Evolutionary conservation across 2,113 vertebrate genomes (phyloP).

Genomic region (Epinephelus lanceolatus): DNA sequence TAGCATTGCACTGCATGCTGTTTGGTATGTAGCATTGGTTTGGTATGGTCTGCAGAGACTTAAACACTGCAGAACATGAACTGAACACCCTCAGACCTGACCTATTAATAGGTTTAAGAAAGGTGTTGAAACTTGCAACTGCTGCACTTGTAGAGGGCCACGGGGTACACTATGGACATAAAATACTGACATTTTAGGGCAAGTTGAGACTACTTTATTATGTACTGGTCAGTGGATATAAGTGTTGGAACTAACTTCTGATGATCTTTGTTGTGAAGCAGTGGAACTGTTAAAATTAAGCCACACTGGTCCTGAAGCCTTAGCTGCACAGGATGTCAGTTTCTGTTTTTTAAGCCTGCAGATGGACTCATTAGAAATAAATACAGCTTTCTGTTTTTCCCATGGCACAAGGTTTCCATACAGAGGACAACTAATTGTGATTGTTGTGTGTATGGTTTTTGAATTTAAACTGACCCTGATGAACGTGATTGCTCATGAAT

Average conservation of each 20-base stretch:
- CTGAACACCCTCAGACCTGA: slow-evolving; percentile 19
- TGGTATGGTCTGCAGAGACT: slow-evolving; percentile 7
- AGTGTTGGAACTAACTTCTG: background rate
- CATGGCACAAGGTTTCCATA: background rate
- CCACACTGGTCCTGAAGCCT: background rate
- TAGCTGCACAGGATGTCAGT: background rate
- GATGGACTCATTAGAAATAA: background rate
- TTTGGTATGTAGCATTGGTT: background rate
- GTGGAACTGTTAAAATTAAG: background rate
- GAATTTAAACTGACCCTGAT: background rate
- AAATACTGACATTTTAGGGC: background rate
- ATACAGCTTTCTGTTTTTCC: background rate
- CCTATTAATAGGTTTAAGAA: slow-evolving; percentile 54
- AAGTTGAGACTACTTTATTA: background rate
- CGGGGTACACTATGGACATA: background rate
- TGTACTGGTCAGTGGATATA: background rate
- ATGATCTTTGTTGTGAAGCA: background rate
- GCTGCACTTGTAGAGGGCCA: slow-evolving; percentile 19
- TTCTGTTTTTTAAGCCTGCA: background rate
- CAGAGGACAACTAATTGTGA: background rate
- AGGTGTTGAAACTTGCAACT: slow-evolving; percentile 38
- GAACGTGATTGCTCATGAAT: background rate
- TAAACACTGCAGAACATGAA: slow-evolving; percentile 23
- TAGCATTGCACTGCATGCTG: background rate
- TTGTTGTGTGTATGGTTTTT: background rate